These are phyloP conservation scores for Xiphophorus birchmanni DNA, from an alignment of 2,797 vertebrate genomes.

Conservation along the genomic window DNA sequence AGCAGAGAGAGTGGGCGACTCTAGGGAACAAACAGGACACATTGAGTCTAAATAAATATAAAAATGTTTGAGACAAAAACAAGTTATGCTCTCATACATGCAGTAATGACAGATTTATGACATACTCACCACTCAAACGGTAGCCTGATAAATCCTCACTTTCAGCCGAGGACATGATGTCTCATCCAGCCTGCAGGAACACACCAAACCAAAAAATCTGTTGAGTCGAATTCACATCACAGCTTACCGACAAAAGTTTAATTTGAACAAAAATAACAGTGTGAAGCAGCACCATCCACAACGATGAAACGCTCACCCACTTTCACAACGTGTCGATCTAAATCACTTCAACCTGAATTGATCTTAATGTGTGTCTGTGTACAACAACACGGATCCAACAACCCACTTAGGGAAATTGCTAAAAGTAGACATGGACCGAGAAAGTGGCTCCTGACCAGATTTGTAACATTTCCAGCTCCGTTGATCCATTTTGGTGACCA, in stretches of 20 bases:
- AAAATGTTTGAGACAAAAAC: neutral
- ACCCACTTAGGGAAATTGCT: neutral
- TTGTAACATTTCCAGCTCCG: neutral
- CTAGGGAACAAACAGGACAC: neutral
- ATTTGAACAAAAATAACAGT: conserved; percentile 6
- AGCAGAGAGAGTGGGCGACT: conserved; percentile 15
- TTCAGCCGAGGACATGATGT: conserved; percentile 82
- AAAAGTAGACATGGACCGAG: neutral
- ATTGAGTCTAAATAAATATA: neutral
- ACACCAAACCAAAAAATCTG: conserved; percentile 20
- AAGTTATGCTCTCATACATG: neutral
- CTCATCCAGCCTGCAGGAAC: conserved; percentile 70
- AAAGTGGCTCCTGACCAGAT: neutral
- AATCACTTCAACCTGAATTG: conserved; percentile 1
- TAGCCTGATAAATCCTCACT: conserved; percentile 82
- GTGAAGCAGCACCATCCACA: neutral
- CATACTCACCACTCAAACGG: conserved; percentile 83
- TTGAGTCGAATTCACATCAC: conserved; percentile 16
- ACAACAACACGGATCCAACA: neutral
- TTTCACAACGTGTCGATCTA: neutral
- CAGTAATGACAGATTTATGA: neutral
- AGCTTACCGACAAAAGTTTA: neutral
- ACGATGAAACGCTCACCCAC: neutral
- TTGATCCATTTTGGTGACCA: neutral
- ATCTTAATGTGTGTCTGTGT: neutral